Evolutionary conservation across 1,140 invertebrate species (phyloP).

Genomic region (Orius insidiosus): DNA sequence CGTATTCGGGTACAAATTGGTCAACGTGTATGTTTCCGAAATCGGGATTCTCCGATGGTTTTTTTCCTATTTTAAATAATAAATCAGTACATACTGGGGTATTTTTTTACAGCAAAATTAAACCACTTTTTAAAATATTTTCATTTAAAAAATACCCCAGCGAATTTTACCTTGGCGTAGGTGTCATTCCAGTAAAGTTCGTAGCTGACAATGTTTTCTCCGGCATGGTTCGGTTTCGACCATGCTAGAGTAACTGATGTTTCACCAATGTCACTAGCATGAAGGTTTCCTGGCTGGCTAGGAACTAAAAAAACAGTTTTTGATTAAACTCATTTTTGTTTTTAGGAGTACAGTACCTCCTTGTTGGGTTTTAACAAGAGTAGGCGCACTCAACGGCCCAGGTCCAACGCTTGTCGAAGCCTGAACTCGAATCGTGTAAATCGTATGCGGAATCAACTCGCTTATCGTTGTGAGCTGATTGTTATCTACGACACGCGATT

Average conservation of each 20-base stretch:
- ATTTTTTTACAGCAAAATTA: background rate
- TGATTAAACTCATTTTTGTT: background rate
- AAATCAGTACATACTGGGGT: background rate
- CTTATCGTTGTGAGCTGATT: conserved; percentile 85
- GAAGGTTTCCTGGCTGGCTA: conserved; percentile 79
- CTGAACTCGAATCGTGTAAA: conserved; percentile 83
- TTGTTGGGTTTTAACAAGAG: conserved; percentile 92
- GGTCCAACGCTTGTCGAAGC: conserved; percentile 80
- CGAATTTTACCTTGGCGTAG: conserved; percentile 60
- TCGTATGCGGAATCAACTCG: conserved; percentile 68
- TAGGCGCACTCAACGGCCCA: conserved; percentile 74
- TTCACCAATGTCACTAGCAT: conserved; percentile 55
- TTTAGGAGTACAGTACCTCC: conserved; percentile 35
- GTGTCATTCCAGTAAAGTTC: conserved; percentile 97
- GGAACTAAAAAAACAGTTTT: conserved; percentile 46
- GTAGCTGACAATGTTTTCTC: conserved; percentile 84
- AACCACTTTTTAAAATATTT: conserved; percentile 1
- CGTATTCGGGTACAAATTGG: conserved; percentile 83
- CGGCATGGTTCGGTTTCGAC: conserved; percentile 74
- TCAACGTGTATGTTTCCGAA: conserved; percentile 69
- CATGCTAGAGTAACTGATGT: conserved; percentile 48
- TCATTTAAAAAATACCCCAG: background rate
- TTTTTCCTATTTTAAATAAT: conserved; percentile 30
- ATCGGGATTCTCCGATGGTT: conserved; percentile 54
- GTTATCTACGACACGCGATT: conserved; percentile 81